These are phyloP conservation scores for Dromococcyx pavoninus DNA, from an alignment of 2,797 vertebrate species.

Conservation along the genomic window DNA sequence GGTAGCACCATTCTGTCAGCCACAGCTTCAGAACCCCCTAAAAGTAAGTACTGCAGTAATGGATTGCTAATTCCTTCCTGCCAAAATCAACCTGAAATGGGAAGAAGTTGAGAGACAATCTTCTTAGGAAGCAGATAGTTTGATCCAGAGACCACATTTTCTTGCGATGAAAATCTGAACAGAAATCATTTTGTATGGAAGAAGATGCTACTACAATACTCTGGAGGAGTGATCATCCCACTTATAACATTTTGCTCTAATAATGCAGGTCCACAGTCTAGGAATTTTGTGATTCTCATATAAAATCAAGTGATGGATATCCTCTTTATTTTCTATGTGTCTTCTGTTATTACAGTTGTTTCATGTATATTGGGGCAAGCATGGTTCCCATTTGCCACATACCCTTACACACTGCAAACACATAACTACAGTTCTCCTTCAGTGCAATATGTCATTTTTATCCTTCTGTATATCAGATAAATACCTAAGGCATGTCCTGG, in stretches of 20 bases:
- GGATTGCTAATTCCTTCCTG: neutral
- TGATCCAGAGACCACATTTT: constrained; percentile 1
- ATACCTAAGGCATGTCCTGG: neutral
- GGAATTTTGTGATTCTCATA: neutral
- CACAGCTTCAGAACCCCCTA: neutral
- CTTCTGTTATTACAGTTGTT: neutral
- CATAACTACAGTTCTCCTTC: neutral
- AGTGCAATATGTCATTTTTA: neutral
- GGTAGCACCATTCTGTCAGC: neutral
- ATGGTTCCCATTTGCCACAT: neutral
- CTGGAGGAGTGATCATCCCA: neutral
- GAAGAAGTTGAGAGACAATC: neutral
- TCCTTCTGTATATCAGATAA: neutral
- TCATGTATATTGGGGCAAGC: neutral
- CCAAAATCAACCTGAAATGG: neutral
- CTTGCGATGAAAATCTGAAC: neutral
- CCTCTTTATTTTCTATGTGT: neutral
- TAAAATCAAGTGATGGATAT: neutral
- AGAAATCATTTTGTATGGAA: constrained; percentile 11
- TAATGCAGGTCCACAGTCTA: neutral
- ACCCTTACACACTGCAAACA: neutral
- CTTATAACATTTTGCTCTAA: neutral
- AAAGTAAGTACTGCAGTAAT: neutral
- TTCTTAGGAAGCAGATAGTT: neutral
- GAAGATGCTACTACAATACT: neutral